Evolutionary conservation across 2,113 vertebrate species (phyloP).

Genomic region (Hippocampus barbouri): DNA sequence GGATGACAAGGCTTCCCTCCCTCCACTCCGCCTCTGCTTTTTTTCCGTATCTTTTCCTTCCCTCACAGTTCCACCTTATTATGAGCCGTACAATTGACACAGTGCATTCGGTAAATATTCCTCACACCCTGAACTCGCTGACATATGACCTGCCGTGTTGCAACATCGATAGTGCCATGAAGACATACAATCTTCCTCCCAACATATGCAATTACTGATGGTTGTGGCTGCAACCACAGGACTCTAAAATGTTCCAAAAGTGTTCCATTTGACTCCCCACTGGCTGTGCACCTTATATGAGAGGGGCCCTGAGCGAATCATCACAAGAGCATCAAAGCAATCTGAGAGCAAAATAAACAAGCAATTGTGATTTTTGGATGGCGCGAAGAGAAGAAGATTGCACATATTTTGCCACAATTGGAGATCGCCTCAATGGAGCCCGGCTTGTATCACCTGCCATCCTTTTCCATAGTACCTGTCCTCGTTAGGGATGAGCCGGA

Average conservation of each 20-base stretch:
- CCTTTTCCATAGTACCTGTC: neutral
- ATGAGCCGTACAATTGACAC: constrained; percentile 41
- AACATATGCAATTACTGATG: constrained; percentile 24
- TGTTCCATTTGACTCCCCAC: constrained; percentile 33
- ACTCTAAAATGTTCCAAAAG: constrained; percentile 26
- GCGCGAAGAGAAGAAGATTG: constrained; percentile 36
- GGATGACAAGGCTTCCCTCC: constrained; percentile 50
- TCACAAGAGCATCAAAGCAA: constrained; percentile 34
- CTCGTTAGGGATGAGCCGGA: neutral
- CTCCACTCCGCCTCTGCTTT: constrained; percentile 26
- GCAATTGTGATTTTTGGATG: constrained; percentile 27
- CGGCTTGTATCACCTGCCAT: neutral
- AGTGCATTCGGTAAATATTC: constrained; percentile 37
- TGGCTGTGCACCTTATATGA: constrained; percentile 15
- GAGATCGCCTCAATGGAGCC: constrained; percentile 28
- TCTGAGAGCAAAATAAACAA: constrained; percentile 42
- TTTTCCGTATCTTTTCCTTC: constrained; percentile 40
- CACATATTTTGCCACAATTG: constrained; percentile 46
- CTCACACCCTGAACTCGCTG: constrained; percentile 32
- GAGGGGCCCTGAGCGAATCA: constrained; percentile 18
- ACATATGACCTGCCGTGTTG: constrained; percentile 31
- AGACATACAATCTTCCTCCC: constrained; percentile 7
- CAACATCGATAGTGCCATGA: constrained; percentile 11
- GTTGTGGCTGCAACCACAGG: constrained; percentile 7
- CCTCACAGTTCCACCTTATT: constrained; percentile 35